Percentiles rank a stretch among this genome's conserved stretches.
These are phyloP conservation scores for Saccostrea glomerata DNA, from an alignment of 1,140 invertebrate genomes.

Conservation along the genomic window DNA sequence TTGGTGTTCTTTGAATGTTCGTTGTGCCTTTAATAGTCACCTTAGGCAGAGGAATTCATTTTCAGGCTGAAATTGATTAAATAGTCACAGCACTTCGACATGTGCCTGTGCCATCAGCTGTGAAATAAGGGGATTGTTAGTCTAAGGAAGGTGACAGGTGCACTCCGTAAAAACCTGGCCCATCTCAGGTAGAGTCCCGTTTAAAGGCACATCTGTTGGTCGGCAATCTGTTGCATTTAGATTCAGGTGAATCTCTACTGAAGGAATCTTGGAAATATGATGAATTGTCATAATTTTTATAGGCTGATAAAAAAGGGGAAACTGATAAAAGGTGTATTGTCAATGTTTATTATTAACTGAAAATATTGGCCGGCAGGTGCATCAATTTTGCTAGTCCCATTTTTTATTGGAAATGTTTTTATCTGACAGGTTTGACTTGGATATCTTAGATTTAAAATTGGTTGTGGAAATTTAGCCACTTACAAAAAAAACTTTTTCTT, in stretches of 20 bases:
- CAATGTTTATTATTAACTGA: neutral
- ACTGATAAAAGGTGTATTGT: neutral
- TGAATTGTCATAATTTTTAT: neutral
- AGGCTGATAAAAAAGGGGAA: neutral
- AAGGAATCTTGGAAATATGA: neutral
- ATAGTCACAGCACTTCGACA: conserved; percentile 19
- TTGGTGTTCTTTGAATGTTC: neutral
- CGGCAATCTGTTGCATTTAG: conserved; percentile 12
- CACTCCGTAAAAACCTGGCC: conserved; percentile 5
- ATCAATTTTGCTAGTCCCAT: neutral
- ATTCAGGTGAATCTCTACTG: neutral
- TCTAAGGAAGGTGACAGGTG: conserved; percentile 4
- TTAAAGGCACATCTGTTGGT: conserved; percentile 19
- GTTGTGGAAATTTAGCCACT: too few relatives aligned
- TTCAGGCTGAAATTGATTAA: conserved; percentile 27
- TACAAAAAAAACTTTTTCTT: too few relatives aligned
- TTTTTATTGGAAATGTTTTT: too few relatives aligned
- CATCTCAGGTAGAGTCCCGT: conserved; percentile 27
- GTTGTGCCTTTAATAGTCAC: conserved; percentile 20
- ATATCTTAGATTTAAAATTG: too few relatives aligned
- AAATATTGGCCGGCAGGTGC: neutral
- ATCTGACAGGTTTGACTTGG: too few relatives aligned
- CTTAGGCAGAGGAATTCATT: conserved; percentile 23
- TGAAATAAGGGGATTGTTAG: conserved; percentile 3
- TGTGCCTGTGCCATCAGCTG: conserved; percentile 32